Conservation (phyloP, 2,888 invertebrate species). For the Caenorhabditis sp. region DNA sequence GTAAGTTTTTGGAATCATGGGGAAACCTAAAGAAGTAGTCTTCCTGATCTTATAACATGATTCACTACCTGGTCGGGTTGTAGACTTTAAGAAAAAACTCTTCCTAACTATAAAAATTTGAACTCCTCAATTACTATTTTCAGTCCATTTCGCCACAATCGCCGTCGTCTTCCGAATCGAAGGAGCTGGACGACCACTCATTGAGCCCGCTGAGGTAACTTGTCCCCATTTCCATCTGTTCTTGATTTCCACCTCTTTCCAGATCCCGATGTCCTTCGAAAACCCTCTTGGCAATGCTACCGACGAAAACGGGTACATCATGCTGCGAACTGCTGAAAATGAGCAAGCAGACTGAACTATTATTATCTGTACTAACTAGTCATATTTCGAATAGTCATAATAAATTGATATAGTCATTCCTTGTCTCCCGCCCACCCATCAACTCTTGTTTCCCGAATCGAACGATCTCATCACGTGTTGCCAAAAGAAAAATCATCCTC, state of each 20-base stretch:
- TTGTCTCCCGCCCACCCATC: background rate
- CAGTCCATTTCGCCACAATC: constrained; percentile 63
- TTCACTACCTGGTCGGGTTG: too few species aligned
- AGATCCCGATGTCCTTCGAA: constrained; percentile 60
- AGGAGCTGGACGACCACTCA: constrained; percentile 56
- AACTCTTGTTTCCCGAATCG: constrained; percentile 9
- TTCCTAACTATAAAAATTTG: too few species aligned
- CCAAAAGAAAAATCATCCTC: constrained; percentile 27
- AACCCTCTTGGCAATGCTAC: constrained; percentile 56
- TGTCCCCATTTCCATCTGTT: background rate
- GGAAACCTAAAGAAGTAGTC: too few species aligned
- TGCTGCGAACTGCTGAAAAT: constrained; percentile 57
- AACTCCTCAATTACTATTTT: too few species aligned
- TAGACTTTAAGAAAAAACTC: too few species aligned
- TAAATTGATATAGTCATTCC: constrained; percentile 34
- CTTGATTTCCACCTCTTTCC: background rate
- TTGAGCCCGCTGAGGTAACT: constrained; percentile 59
- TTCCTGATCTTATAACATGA: too few species aligned
- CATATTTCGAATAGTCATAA: constrained; percentile 8
- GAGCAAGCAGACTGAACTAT: constrained; percentile 34
- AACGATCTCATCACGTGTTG: constrained; percentile 55
- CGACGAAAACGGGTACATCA: constrained; percentile 66
- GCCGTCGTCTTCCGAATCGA: constrained; percentile 47
- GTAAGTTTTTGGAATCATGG: constrained; percentile 13
- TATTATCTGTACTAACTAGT: background rate